These are phyloP conservation scores for Drosophila conformis DNA, from an alignment of 2,888 invertebrate species.

Conservation along the genomic window DNA sequence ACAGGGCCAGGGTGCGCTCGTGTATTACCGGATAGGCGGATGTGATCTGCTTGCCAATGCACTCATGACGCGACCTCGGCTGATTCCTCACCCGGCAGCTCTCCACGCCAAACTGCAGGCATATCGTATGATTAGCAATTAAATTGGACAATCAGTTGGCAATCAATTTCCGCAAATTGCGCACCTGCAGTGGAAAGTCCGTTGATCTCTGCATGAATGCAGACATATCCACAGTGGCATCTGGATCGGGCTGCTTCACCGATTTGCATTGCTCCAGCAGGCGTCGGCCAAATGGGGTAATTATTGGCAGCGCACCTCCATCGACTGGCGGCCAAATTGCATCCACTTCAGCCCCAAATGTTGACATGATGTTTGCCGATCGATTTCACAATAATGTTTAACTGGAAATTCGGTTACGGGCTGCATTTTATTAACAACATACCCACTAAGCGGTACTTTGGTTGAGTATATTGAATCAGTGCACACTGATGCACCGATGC, in stretches of 20 bases:
- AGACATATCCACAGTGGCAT: slow-evolving; percentile 46
- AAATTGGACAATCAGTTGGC: neutral
- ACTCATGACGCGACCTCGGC: slow-evolving; percentile 61
- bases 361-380: slow-evolving; percentile 55
- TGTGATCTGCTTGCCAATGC: slow-evolving; percentile 81
- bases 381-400: slow-evolving; percentile 51
- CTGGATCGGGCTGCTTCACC: slow-evolving; percentile 56
- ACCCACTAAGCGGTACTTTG: neutral
- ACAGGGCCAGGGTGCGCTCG: slow-evolving; percentile 88
- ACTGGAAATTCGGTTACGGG: neutral
- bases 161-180: slow-evolving; percentile 1
- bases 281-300: slow-evolving; percentile 65
- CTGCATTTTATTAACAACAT: slow-evolving; percentile 27
- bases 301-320: neutral
- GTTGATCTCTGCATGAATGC: slow-evolving; percentile 67
- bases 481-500: neutral
- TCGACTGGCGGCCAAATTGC: slow-evolving; percentile 57
- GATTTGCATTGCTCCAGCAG: slow-evolving; percentile 66
- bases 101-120: slow-evolving; percentile 81
- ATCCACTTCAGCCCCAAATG: slow-evolving; percentile 78
- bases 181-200: slow-evolving; percentile 77
- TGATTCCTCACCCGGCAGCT: slow-evolving; percentile 80
- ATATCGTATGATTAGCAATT: neutral
- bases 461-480: neutral
- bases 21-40: slow-evolving; percentile 90